Conservation (phyloP, 1,140 invertebrate species). For the Asbolus verrucosus region DNA sequence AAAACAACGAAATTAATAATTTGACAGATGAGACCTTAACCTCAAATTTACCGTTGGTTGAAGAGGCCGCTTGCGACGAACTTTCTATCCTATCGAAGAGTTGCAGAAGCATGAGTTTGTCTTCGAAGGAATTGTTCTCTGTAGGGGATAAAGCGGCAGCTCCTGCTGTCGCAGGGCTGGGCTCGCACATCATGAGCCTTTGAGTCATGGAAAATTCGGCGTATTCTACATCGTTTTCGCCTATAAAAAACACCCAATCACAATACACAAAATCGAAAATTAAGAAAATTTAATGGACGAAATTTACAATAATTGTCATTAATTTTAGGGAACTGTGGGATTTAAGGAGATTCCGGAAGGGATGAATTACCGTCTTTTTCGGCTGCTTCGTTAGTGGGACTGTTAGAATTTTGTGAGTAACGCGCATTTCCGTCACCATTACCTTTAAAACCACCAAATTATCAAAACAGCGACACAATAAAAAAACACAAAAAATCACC, state of each 20-base stretch:
- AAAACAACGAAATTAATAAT: background rate
- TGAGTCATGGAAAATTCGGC: constrained; percentile 72
- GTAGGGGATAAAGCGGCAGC: constrained; percentile 54
- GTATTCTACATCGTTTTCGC: constrained; percentile 81
- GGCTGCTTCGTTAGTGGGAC: constrained; percentile 48
- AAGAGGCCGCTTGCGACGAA: constrained; percentile 2
- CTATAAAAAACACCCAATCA: constrained; percentile 61
- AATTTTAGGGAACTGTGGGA: background rate
- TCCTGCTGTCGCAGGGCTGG: constrained; percentile 49
- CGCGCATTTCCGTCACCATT: constrained; percentile 49
- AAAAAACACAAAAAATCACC: too few relatives aligned
- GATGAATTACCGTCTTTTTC: constrained; percentile 52
- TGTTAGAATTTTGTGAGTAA: constrained; percentile 37
- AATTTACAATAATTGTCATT: constrained; percentile 4
- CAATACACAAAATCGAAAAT: constrained; percentile 3
- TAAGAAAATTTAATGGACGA: constrained; percentile 2
- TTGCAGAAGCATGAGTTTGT: constrained; percentile 58
- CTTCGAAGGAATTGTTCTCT: constrained; percentile 53
- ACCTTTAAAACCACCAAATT: constrained; percentile 34
- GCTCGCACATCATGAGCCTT: constrained; percentile 59
- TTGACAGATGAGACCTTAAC: too few relatives aligned
- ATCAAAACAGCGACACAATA: constrained; percentile 19
- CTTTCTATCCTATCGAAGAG: constrained; percentile 52
- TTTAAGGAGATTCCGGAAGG: constrained; percentile 32
- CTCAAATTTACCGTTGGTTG: constrained; percentile 20